Base-by-base conservation (phyloP, 2,113 vertebrate genomes). In the Epinephelus cyanopodus region DNA sequence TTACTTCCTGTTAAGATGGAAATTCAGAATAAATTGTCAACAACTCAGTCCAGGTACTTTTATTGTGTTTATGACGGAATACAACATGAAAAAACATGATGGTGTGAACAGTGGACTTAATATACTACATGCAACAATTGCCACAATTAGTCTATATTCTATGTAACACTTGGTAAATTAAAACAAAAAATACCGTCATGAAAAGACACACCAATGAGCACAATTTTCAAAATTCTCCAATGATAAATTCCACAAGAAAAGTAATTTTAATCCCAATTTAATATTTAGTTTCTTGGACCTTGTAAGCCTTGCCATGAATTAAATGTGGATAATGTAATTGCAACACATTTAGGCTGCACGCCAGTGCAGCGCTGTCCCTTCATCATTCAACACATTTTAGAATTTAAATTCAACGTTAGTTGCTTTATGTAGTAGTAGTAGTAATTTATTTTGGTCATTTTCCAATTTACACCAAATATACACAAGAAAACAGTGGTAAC, bases 1-100 rank as follows among this genome's bases (percentile, higher is more conserved):
- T 25, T 37, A 68, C 70, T 79, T 74, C 75, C 62, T 78, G 75
- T 76, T 76, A 27, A 57, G 17, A 25, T 27, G n/a, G 17, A 60
- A 27, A 12, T 18, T 6, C 6, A 7, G 13, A 37, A n/a, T 10
- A 33, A 33, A 17, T 21, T 25, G 0, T 6, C 12, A 33, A 15
- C 9, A 73, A 13, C 9, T 37, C 6, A 37, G 33, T 6, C 33
- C 5, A 37, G 5, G 33, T 37, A 48, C 3, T 33, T 33, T 29
- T n/a, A 6, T 17, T 37, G 2, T 33, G 5, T 6, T 60, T 1
- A 29, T 3, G 2, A 6, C n/a, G 23, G 21, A 54, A 14, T 8
- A 23, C 2, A 66, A 68, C 8, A 8, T 2, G 2, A 47, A 4
- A 47, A 58, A 47, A 58, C 33, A 69, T 37, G 6, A 69, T 29